These are phyloP conservation scores for Heliconius erato DNA, from an alignment of 2,888 invertebrate species.

Conservation along the genomic window DNA sequence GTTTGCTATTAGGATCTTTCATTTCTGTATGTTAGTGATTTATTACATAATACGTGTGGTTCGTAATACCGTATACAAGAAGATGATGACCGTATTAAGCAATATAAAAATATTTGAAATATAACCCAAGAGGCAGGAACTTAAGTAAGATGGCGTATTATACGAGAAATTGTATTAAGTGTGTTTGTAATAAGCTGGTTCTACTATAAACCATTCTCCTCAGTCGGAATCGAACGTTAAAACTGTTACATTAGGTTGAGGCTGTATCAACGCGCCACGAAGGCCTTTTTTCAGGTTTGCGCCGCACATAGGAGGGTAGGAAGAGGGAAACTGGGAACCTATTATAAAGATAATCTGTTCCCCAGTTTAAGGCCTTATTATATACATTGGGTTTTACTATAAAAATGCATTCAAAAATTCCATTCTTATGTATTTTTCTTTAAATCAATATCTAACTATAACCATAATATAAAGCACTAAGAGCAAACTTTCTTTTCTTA, in stretches of 20 bases:
- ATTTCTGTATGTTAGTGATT: background rate
- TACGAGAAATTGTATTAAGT: background rate
- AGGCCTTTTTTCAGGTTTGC: no score
- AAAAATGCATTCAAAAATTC: no score
- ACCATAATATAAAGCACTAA: background rate
- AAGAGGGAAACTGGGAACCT: no score
- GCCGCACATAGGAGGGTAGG: no score
- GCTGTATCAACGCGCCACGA: no score
- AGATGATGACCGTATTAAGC: background rate
- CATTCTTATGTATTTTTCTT: background rate
- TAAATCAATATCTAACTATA: background rate
- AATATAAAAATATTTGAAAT: background rate
- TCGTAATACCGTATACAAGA: background rate
- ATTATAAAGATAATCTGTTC: no score
- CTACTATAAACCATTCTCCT: background rate
- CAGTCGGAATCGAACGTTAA: no score
- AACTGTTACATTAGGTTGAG: no score
- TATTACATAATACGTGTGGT: no score
- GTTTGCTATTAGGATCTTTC: background rate
- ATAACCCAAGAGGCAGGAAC: background rate
- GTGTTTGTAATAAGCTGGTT: background rate
- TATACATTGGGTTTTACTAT: no score
- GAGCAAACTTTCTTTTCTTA: constrained; percentile 26
- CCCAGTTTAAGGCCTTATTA: no score
- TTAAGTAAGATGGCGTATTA: background rate